Conservation (phyloP, 2,113 vertebrate species). For the Toxotes chatareus region DNA sequence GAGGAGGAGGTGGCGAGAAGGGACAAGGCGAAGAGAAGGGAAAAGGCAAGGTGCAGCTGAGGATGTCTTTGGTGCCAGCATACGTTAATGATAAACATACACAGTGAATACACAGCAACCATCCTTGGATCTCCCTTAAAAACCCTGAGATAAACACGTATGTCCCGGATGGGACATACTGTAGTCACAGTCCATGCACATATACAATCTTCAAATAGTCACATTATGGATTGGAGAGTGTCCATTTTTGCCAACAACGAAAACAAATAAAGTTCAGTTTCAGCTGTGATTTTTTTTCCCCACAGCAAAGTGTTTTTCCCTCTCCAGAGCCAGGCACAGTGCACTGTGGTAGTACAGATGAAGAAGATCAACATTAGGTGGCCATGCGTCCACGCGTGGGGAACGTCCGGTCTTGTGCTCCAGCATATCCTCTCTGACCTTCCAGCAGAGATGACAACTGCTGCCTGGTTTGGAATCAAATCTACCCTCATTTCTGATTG, state of each 20-base stretch:
- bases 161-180: slow-evolving; percentile 54
- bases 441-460: slow-evolving; percentile 17
- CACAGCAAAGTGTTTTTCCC: slow-evolving; percentile 45
- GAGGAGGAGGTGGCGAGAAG: slow-evolving; percentile 40
- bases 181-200: slow-evolving; percentile 62
- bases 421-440: slow-evolving; percentile 4
- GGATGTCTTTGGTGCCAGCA: slow-evolving; percentile 72
- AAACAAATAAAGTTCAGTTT: slow-evolving; percentile 33
- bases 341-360: slow-evolving; percentile 28
- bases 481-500: slow-evolving; percentile 35
- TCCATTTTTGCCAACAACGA: slow-evolving; percentile 44
- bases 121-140: slow-evolving; percentile 58
- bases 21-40: slow-evolving; percentile 10
- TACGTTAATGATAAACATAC: slow-evolving; percentile 53
- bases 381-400: slow-evolving; percentile 16
- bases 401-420: slow-evolving; percentile 17
- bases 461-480: slow-evolving; percentile 33
- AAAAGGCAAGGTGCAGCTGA: slow-evolving; percentile 61
- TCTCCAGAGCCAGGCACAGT: slow-evolving; percentile 37
- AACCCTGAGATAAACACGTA: slow-evolving; percentile 83
- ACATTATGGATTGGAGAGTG: slow-evolving; percentile 42
- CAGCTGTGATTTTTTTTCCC: slow-evolving; percentile 18
- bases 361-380: slow-evolving; percentile 16
- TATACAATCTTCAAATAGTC: slow-evolving; percentile 69
- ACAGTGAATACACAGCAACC: slow-evolving; percentile 23